Evolutionary conservation across 2,888 invertebrate species (phyloP).

Genomic region (Nymphalis urticae): DNA sequence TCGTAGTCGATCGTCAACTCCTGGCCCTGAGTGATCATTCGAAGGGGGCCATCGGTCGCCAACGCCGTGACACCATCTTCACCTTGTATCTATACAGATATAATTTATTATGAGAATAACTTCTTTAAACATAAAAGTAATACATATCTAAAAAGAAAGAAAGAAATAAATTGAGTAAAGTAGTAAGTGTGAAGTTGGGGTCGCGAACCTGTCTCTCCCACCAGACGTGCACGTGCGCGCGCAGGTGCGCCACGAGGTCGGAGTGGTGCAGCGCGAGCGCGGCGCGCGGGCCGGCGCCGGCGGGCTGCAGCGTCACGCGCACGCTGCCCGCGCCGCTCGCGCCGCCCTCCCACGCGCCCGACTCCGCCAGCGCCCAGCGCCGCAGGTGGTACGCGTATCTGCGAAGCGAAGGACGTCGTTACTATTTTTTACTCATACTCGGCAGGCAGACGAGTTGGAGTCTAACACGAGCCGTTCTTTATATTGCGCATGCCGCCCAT

Average conservation of each 20-base stretch:
- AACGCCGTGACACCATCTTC: conserved; percentile 81
- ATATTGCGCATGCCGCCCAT: too few species aligned
- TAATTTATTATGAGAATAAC: not conserved
- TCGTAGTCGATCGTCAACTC: conserved; percentile 96
- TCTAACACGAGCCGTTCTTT: too few species aligned
- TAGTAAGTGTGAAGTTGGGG: not conserved
- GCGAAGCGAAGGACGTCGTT: conserved; percentile 16
- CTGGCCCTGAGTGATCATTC: conserved; percentile 96
- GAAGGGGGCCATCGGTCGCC: conserved; percentile 90
- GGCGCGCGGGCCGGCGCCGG: conserved; percentile 92
- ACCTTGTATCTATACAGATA: conserved; percentile 65
- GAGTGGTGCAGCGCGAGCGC: conserved; percentile 89
- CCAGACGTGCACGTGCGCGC: conserved; percentile 98
- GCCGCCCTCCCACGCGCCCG: conserved; percentile 87
- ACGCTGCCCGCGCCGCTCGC: conserved; percentile 80
- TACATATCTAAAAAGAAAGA: not conserved
- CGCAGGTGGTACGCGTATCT: conserved; percentile 94
- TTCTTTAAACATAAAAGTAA: not conserved
- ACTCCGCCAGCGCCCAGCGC: conserved; percentile 93
- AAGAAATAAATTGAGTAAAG: not conserved
- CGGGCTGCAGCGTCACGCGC: conserved; percentile 92
- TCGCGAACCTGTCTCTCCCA: conserved; percentile 86
- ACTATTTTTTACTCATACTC: too few species aligned
- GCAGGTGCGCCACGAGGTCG: conserved; percentile 94
- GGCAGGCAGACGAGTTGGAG: too few species aligned